Conservation (phyloP, 2,888 invertebrate genomes). For the Drosophila paranaensis region DNA sequence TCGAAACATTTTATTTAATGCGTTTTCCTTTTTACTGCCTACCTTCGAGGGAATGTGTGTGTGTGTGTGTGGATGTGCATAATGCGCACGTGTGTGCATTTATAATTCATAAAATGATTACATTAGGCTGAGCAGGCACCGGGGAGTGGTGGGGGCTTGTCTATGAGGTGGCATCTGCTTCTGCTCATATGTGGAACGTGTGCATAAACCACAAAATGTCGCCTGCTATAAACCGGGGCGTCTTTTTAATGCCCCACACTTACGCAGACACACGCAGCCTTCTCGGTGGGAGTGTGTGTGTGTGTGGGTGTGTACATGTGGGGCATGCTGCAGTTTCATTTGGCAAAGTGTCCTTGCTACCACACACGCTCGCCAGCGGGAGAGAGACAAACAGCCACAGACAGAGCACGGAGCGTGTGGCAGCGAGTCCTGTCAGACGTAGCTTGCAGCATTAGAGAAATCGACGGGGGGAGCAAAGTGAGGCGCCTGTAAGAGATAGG, state of each 20-base stretch:
- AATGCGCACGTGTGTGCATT: constrained; percentile 69
- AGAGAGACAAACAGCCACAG: constrained; percentile 1
- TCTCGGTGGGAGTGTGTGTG: background rate
- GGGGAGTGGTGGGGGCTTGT: background rate
- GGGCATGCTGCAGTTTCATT: constrained; percentile 66
- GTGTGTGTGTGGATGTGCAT: constrained; percentile 18
- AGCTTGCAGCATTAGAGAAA: constrained; percentile 20
- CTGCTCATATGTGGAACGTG: constrained; percentile 62
- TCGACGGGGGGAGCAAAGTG: background rate
- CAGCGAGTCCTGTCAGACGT: constrained; percentile 21
- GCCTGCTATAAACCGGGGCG: constrained; percentile 71
- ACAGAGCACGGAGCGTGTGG: background rate
- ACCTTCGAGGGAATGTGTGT: constrained; percentile 3
- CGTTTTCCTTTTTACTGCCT: constrained; percentile 29
- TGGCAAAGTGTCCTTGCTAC: constrained; percentile 62
- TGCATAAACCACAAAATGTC: constrained; percentile 78
- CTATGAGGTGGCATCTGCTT: constrained; percentile 41
- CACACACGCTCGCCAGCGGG: constrained; percentile 18
- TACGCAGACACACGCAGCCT: constrained; percentile 1
- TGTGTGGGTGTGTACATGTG: background rate
- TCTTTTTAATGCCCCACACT: constrained; percentile 68
- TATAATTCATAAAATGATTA: constrained; percentile 83
- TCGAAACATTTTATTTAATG: constrained; percentile 60
- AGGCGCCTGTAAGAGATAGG: background rate
- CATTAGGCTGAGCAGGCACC: constrained; percentile 65